A percentile compares a stretch with the other conserved stretches of the same genome.
These are phyloP conservation scores for Mionectes olivaceus DNA, from an alignment of 2,797 vertebrate species.

Conservation along the genomic window DNA sequence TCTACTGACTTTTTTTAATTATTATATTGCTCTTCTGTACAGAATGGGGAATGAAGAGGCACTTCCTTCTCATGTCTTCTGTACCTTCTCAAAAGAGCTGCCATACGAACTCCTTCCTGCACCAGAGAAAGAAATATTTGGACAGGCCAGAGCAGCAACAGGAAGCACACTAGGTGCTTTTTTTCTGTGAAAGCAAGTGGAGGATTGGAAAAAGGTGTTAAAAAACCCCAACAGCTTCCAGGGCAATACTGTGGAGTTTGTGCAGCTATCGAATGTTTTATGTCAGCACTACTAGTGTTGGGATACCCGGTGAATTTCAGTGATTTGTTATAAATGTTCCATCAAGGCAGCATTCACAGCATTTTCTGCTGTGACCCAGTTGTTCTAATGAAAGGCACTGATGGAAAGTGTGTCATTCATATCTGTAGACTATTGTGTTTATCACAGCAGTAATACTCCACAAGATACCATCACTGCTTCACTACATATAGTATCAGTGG, in stretches of 20 bases:
- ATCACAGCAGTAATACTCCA: not conserved
- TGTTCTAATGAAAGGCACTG: not conserved
- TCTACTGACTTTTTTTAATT: not conserved
- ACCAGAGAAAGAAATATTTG: not conserved
- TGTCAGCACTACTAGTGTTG: accelerated
- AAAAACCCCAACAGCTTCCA: not conserved
- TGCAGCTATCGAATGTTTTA: not conserved
- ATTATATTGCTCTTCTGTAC: not conserved
- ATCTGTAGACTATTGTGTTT: not conserved
- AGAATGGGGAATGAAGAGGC: not conserved
- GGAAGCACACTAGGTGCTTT: not conserved
- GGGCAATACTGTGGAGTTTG: accelerated
- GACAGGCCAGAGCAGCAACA: not conserved
- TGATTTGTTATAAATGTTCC: not conserved
- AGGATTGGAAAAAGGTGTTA: not conserved
- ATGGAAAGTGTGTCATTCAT: not conserved
- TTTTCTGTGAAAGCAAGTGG: not conserved
- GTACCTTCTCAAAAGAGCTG: not conserved
- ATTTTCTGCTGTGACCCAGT: not conserved
- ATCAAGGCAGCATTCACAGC: not conserved
- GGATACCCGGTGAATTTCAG: not conserved
- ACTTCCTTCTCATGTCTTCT: not conserved
- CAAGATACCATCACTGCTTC: not conserved
- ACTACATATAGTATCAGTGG: not conserved
- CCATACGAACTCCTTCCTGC: not conserved